Percentiles rank a stretch among this genome's conserved stretches.
Conservation (phyloP, 1,140 invertebrate species). For the Polypedilum vanderplanki region DNA sequence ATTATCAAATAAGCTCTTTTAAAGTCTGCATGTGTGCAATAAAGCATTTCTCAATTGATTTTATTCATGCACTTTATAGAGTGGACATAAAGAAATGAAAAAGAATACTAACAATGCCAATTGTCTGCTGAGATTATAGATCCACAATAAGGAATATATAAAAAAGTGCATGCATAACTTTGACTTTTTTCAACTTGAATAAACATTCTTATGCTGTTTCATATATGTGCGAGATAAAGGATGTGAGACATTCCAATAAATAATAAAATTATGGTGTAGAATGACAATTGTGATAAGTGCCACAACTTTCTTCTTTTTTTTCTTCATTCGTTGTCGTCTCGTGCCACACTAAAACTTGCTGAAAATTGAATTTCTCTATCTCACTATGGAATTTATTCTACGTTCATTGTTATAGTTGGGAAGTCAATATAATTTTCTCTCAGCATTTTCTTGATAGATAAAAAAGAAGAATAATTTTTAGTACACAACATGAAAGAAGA, state of each 20-base stretch:
- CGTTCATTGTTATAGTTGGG: too few species aligned
- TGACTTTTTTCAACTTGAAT: constrained; percentile 17
- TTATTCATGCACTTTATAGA: background rate
- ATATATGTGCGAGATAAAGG: background rate
- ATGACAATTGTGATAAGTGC: constrained; percentile 26
- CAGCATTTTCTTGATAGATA: background rate
- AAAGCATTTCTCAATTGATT: background rate
- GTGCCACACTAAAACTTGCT: background rate
- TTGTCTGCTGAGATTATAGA: background rate
- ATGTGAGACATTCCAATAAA: constrained; percentile 13
- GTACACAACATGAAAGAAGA: background rate
- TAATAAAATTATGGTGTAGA: constrained; percentile 28
- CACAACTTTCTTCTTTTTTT: background rate
- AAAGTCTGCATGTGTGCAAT: background rate
- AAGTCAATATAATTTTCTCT: too few species aligned
- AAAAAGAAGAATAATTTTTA: background rate
- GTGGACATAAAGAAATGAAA: background rate
- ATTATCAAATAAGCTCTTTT: too few species aligned
- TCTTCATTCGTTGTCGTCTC: background rate
- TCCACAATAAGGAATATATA: background rate
- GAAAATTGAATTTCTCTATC: constrained; percentile 19
- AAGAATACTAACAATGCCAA: background rate
- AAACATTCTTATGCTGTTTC: constrained; percentile 4
- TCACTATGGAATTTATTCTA: background rate
- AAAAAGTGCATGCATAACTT: background rate